Evolutionary conservation across 1,140 invertebrate genomes (phyloP).

Genomic region (Cepaea nemoralis): DNA sequence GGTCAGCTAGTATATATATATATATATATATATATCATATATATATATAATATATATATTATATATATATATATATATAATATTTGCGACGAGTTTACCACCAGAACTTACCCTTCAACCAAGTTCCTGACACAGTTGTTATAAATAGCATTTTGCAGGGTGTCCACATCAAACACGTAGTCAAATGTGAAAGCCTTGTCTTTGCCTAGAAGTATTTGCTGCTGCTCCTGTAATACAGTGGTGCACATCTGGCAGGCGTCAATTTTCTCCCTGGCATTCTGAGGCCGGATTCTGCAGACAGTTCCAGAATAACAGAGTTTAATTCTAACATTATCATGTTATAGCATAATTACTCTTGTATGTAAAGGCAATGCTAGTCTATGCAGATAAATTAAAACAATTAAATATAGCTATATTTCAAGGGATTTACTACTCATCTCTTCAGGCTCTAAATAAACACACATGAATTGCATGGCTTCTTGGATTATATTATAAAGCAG

Average conservation of each 20-base stretch:
- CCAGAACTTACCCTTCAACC: conserved; percentile 74
- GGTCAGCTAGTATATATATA: too few relatives aligned
- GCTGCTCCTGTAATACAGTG: conserved; percentile 84
- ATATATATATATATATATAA: too few relatives aligned
- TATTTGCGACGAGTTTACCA: background rate
- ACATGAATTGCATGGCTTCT: too few relatives aligned
- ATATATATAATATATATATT: too few relatives aligned
- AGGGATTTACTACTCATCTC: too few relatives aligned
- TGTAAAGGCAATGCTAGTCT: too few relatives aligned
- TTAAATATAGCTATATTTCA: too few relatives aligned
- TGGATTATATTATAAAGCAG: too few relatives aligned
- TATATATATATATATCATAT: too few relatives aligned
- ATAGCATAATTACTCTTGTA: too few relatives aligned
- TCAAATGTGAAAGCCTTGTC: conserved; percentile 88
- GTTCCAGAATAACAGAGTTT: conserved; percentile 20
- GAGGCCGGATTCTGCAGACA: conserved; percentile 87
- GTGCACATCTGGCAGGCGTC: conserved; percentile 96
- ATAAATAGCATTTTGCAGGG: conserved; percentile 84
- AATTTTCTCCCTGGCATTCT: conserved; percentile 90
- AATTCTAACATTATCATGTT: background rate
- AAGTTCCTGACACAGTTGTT: conserved; percentile 81
- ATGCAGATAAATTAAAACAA: too few relatives aligned
- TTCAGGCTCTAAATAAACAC: too few relatives aligned
- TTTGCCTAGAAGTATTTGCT: conserved; percentile 70
- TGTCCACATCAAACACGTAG: conserved; percentile 83